phyloP scores from a whole-genome alignment of 1,140 invertebrate genomes.

The Sogatella furcifera region DNA sequence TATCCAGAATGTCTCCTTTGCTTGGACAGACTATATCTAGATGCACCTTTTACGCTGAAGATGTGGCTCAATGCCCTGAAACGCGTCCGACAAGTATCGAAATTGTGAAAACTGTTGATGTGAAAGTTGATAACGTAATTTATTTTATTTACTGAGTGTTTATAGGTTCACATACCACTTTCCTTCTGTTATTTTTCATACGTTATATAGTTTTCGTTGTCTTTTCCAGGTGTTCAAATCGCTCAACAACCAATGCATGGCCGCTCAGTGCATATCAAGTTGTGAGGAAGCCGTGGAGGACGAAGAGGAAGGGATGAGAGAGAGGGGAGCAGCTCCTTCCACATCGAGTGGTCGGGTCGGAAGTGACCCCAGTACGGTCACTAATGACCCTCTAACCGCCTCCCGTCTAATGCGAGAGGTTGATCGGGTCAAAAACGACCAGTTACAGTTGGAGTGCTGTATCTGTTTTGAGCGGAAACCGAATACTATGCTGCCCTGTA shows the following conservation, averaged over 20 bases:
- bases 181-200: too few relatives aligned
- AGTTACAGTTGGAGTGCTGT: slow-evolving; percentile 42
- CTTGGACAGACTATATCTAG: too few relatives aligned
- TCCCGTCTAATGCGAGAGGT: slow-evolving; percentile 29
- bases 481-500: slow-evolving; percentile 52
- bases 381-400: slow-evolving; percentile 21
- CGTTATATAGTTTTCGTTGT: not conserved
- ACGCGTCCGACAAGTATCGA: too few relatives aligned
- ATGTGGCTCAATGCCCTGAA: too few relatives aligned
- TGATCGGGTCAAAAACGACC: slow-evolving; percentile 1
- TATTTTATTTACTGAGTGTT: too few relatives aligned
- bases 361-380: not conserved
- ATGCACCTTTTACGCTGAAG: too few relatives aligned
- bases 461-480: slow-evolving; percentile 58
- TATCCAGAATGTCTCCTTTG: too few relatives aligned
- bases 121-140: too few relatives aligned
- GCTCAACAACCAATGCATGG: slow-evolving; percentile 32
- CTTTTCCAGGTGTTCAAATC: slow-evolving; percentile 36
- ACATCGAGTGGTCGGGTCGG: not conserved
- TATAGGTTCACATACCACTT: too few relatives aligned
- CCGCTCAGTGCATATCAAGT: slow-evolving; percentile 26
- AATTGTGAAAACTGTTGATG: too few relatives aligned
- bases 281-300: not conserved
- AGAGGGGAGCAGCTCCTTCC: not conserved
- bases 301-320: not conserved